A percentile compares a stretch with the other conserved stretches of the same genome.
Evolutionary conservation across 30 jellyfish, hydroid and myxozoan genomes (phyloP).

Genomic region (Aurelia coerulea): DNA sequence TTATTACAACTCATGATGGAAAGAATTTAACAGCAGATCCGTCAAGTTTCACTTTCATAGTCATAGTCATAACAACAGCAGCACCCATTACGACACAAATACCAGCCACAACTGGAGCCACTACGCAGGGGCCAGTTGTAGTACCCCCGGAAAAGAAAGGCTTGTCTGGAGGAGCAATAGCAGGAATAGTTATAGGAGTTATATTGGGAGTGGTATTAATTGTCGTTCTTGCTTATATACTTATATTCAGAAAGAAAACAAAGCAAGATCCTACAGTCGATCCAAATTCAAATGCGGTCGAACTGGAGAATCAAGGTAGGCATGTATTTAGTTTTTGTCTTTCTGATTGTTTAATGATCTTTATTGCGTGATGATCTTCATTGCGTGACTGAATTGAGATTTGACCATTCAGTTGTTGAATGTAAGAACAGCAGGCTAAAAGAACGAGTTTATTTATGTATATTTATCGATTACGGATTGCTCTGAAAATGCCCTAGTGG

Average conservation of each 20-base stretch:
- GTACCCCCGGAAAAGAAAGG: constrained; percentile 30
- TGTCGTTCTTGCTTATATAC: constrained; percentile 41
- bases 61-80: constrained; percentile 12
- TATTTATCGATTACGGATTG: too few species aligned
- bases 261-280: constrained; percentile 62
- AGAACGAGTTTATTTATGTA: too few species aligned
- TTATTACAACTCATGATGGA: constrained; percentile 38
- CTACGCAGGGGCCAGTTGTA: constrained; percentile 6
- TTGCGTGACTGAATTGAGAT: too few species aligned
- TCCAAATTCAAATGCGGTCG: constrained; percentile 71
- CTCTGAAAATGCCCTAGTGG: too few species aligned
- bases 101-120: too few species aligned
- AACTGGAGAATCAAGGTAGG: constrained; percentile 22
- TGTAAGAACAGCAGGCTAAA: too few species aligned
- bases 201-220: constrained; percentile 25
- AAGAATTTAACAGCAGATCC: constrained; percentile 38
- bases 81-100: constrained; percentile 9
- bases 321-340: not conserved
- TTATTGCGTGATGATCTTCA: too few species aligned
- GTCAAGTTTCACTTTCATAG: constrained; percentile 12
- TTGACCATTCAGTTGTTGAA: too few species aligned
- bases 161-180: constrained; percentile 77
- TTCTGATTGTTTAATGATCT: not conserved
- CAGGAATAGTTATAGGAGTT: constrained; percentile 75
- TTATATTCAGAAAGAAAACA: constrained; percentile 61